phyloP scores from a whole-genome alignment of 2,797 vertebrate species.

The Halcyon badia region DNA sequence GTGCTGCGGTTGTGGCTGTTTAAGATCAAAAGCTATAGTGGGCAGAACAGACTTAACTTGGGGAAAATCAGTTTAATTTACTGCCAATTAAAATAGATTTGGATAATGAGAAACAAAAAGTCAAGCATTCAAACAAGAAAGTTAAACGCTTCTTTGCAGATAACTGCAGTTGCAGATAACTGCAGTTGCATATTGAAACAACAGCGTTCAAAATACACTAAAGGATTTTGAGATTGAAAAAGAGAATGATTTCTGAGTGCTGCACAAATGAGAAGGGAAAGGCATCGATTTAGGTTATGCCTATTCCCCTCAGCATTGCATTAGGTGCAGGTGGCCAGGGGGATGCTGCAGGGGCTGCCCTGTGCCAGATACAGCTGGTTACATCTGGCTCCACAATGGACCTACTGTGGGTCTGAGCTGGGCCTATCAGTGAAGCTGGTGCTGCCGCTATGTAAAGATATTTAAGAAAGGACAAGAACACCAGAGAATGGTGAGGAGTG shows the following conservation, averaged over 20 bases:
- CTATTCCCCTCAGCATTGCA: neutral
- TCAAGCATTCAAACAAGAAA: neutral
- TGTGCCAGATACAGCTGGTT: fast-evolving
- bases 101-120: neutral
- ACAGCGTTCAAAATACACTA: neutral
- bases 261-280: neutral
- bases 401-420: too few species aligned
- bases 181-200: neutral
- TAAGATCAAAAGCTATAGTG: neutral
- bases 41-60: neutral
- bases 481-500: neutral
- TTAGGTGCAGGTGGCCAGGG: too few species aligned
- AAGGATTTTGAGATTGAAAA: neutral
- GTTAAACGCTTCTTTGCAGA: neutral
- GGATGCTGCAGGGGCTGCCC: neutral
- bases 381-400: fast-evolving
- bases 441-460: neutral
- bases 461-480: neutral
- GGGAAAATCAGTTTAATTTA: neutral
- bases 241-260: neutral
- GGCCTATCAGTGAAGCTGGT: neutral
- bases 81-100: neutral
- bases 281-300: too few species aligned
- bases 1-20: neutral
- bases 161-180: neutral